A percentile compares a stretch with the other conserved stretches of the same genome.
Evolutionary conservation across 1,140 invertebrate species (phyloP).

Genomic region (Bombus soroeensis): DNA sequence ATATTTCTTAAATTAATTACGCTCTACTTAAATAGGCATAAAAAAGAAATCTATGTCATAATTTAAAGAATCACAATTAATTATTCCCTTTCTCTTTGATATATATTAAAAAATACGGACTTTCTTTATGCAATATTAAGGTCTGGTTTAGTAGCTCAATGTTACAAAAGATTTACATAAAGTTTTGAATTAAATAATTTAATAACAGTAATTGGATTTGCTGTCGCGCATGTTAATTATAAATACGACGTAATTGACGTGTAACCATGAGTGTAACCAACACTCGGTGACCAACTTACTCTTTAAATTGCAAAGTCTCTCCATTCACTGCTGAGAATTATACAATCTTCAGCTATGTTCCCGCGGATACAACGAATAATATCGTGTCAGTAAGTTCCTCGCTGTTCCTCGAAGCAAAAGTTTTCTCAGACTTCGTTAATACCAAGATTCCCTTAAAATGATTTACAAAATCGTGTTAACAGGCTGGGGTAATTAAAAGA

Average conservation of each 20-base stretch:
- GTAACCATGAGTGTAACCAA: conserved; percentile 10
- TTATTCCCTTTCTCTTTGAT: neutral
- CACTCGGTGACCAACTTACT: conserved; percentile 25
- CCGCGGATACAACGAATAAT: neutral
- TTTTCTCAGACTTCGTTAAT: neutral
- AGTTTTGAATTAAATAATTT: neutral
- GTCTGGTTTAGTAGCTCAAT: neutral
- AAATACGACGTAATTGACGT: neutral
- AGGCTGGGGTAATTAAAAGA: neutral
- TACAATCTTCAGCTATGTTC: conserved; percentile 29
- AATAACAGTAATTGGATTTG: too few species aligned
- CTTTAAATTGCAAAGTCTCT: conserved; percentile 12
- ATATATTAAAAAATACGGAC: neutral
- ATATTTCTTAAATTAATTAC: too few species aligned
- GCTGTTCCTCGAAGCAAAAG: neutral
- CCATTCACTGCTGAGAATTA: conserved; percentile 25
- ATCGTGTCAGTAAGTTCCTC: neutral
- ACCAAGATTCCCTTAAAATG: neutral
- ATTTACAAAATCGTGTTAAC: neutral
- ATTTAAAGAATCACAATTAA: neutral
- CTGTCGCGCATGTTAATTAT: neutral
- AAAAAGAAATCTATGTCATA: neutral
- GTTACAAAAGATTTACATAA: neutral
- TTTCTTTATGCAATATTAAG: neutral
- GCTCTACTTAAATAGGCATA: neutral